Evolutionary conservation across 2,113 vertebrate genomes (phyloP), one percentile per base, ranked within the genome.

Genomic region (Anas platyrhynchos): DNA sequence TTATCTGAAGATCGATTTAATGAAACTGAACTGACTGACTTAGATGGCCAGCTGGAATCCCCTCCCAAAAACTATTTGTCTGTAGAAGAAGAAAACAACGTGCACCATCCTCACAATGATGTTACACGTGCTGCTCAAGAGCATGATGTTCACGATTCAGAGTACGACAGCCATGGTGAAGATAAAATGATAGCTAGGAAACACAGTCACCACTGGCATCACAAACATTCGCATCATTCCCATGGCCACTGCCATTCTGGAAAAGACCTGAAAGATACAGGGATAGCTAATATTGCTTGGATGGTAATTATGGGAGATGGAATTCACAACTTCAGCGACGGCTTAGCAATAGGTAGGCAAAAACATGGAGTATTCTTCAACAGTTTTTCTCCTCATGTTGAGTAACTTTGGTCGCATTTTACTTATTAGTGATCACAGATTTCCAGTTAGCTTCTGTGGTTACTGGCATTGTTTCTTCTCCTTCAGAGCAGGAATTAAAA

Each of bases 241-340:
- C 99, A 99, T 2, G 99, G 99, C 21, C 99, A 99, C 98, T 99
- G 99, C 92, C 99, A 99, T 97, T 99, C 99, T 2, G 99, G 99
- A 93, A 98, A 99, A 93, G 99, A 99, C 91, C 99, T 99, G 98
- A 99, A 99, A 93, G 99, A 99, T 44, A 99, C 99, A 1, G 99
- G 99, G 7, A 99, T 99, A 43, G 98, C 99, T 83, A 99, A 99
- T 92, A 99, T 99, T 65, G 99, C 99, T 88, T 99, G 99, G 99
- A 99, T 99, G 99, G 99, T 99, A 72, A 99, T 99, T 97, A 99
- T 99, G 99, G 99, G 99, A 54, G 99, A 99, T 23, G 99, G 99
- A 93, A 99, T 99, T 98, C 99, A 99, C 96, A 99, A 99, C 97
- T 99, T 99, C 97, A 99, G 99, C 41, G 99, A 99, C 38, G 99